Evolutionary conservation across 2,113 vertebrate genomes (phyloP), one percentile per base, ranked within the genome.

Genomic region (Chaetodon trifascialis): DNA sequence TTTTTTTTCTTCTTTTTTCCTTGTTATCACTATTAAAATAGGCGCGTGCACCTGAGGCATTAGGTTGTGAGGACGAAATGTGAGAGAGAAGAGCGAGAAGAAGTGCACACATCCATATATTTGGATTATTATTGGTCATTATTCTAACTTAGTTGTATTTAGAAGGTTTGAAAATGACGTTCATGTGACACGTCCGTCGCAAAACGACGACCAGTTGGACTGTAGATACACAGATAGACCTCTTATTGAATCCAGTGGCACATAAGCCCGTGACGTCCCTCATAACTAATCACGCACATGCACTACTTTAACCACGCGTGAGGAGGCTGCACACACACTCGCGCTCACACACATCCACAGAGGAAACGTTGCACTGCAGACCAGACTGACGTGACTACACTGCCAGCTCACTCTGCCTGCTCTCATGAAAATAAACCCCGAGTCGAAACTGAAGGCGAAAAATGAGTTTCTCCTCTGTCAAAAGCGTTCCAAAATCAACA

Each of bases 361-460:
- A 84, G 74, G 83, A 87, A 88, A 91, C 85, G 93, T 93, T 91
- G 93, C 91, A 93, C 86, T 93, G 91, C 92, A 94, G 89, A 91
- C 85, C 73, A 83, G 91, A 90, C 90, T 88, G 90, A 92, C 90
- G 90, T 91, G 90, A 92, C 87, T 86, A 25, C 83, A 71, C 89
- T 80, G 87, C 84, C 84, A 82, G 89, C 86, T 88, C 88, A 75
- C 87, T 79, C 76, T 88, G 74, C 76, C 73, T 82, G 79, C 63
- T 79, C 55, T 76, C 74, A 76, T 82, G 86, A 86, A 89, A 90
- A 91, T 82, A 90, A 91, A 86, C 67, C 77, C 63, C 60, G 76
- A 81, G 62, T 88, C 76, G 70, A 72, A 90, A 87, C 52, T 84
- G 68, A 82, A 36, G 76, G 82, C 42, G 49, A 87, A 81, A 81